Conservation (phyloP, 37 sponge, comb jelly and placozoan species). For the Geodia barretti region DNA sequence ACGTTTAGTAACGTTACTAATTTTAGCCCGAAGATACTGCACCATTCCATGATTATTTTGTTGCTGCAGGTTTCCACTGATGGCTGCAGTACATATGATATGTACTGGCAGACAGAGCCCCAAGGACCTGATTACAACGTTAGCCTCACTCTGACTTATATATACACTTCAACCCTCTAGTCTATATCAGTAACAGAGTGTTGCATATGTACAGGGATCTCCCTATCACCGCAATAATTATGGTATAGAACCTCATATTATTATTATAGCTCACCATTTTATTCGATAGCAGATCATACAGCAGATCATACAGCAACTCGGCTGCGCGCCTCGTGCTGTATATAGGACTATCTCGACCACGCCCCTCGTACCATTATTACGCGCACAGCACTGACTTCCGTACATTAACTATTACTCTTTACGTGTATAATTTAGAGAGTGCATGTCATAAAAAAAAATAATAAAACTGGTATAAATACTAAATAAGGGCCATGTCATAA, state of each 20-base stretch:
- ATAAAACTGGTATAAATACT: too few species aligned
- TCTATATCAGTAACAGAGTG: too few species aligned
- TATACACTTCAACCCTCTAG: neutral
- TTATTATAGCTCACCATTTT: neutral
- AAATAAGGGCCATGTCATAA: too few species aligned
- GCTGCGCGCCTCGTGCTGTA: too few species aligned
- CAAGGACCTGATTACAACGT: conserved; percentile 45
- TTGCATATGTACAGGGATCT: neutral
- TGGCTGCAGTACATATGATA: conserved; percentile 83
- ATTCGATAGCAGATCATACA: too few species aligned
- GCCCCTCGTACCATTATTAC: too few species aligned
- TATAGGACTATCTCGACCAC: too few species aligned
- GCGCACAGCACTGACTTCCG: neutral
- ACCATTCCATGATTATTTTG: neutral
- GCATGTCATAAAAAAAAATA: too few species aligned
- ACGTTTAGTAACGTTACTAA: neutral
- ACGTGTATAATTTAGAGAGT: too few species aligned
- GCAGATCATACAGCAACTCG: too few species aligned
- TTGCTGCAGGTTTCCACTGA: conserved; percentile 83
- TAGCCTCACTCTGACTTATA: conserved; percentile 13
- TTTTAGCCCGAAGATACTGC: neutral
- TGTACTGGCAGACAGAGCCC: conserved; percentile 80
- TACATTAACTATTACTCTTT: too few species aligned
- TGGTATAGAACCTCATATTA: neutral
- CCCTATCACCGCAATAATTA: neutral